Evolutionary conservation across 1,140 invertebrate genomes (phyloP).

Genomic region (Micrasema longulum): DNA sequence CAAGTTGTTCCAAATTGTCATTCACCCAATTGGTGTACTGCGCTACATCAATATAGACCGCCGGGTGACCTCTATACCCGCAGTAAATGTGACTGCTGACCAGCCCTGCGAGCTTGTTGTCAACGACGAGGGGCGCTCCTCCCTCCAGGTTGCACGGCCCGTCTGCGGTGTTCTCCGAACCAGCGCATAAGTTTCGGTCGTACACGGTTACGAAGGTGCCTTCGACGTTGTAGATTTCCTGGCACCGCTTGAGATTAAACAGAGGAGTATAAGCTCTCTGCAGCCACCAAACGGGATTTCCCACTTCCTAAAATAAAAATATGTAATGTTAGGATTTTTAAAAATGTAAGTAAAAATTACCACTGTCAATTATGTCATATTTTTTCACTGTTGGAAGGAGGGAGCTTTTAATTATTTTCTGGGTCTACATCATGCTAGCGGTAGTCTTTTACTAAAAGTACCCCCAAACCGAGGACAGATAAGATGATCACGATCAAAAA

Average conservation of each 20-base stretch:
- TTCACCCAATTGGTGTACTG: neutral
- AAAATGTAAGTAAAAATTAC: too few relatives aligned
- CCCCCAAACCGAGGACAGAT: too few relatives aligned
- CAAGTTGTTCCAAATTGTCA: too few relatives aligned
- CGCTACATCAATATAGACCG: neutral
- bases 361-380: too few relatives aligned
- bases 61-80: neutral
- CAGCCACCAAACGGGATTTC: neutral
- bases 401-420: too few relatives aligned
- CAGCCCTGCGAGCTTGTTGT: neutral
- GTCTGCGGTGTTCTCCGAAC: neutral
- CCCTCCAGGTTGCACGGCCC: neutral
- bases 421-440: too few relatives aligned
- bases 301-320: neutral
- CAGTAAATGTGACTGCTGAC: neutral
- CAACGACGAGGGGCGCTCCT: neutral
- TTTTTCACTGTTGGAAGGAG: too few relatives aligned
- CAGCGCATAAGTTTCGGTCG: slow-evolving; percentile 1
- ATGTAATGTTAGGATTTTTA: too few relatives aligned
- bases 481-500: too few relatives aligned
- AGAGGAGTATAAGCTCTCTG: neutral
- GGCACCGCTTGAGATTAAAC: neutral
- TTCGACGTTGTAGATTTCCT: neutral
- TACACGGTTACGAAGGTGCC: neutral
- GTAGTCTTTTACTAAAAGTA: too few relatives aligned